Percentiles rank a stretch among this genome's conserved stretches.
Conservation (phyloP, 2,113 vertebrate genomes). For the Panthera uncia region DNA sequence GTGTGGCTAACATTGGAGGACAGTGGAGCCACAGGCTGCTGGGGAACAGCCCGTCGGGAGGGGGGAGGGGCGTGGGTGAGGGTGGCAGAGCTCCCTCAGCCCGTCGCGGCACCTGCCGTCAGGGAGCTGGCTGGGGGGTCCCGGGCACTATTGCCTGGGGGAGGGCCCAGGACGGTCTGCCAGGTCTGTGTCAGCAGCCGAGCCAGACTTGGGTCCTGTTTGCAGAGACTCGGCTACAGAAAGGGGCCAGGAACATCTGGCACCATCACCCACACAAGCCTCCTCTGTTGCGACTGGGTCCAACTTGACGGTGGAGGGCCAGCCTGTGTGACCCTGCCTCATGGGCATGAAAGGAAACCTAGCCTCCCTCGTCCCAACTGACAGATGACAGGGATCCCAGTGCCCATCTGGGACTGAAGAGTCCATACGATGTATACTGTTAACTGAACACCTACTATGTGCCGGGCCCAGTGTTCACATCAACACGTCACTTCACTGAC, state of each 20-base stretch:
- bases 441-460: not conserved
- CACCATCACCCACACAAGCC: accelerated
- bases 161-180: accelerated
- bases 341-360: not conserved
- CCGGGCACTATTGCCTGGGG: accelerated
- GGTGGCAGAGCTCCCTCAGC: not conserved
- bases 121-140: not conserved
- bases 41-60: not conserved
- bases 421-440: accelerated
- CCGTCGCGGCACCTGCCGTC: not conserved
- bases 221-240: not conserved
- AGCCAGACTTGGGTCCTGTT: not conserved
- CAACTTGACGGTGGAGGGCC: not conserved
- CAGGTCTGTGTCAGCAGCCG: not conserved
- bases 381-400: too few species aligned
- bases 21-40: not conserved
- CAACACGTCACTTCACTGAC: not conserved
- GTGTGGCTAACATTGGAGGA: not conserved
- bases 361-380: not conserved
- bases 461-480: not conserved
- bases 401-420: not conserved
- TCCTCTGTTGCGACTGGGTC: not conserved
- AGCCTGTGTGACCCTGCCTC: not conserved
- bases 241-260: not conserved
- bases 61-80: not conserved